Conservation (phyloP, 2,888 invertebrate genomes). For the Spatulosminthurus flaviceps region DNA sequence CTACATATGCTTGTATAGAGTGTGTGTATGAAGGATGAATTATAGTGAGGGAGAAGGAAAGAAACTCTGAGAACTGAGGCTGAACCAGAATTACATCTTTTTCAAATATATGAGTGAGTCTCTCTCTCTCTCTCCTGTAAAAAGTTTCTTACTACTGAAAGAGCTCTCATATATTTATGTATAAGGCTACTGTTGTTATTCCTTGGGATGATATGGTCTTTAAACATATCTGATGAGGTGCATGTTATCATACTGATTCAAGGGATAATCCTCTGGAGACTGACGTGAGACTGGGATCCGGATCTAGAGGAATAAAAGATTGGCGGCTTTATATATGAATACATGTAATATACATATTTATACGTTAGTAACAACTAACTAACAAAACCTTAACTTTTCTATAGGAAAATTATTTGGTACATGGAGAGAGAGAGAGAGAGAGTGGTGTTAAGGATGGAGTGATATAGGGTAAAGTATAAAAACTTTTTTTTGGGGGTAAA, state of each 20-base stretch:
- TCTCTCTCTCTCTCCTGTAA: too few species aligned
- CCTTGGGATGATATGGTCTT: too few species aligned
- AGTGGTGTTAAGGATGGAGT: too few species aligned
- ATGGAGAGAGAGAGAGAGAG: too few species aligned
- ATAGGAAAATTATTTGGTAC: too few species aligned
- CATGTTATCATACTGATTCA: conserved; percentile 8
- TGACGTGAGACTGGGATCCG: conserved; percentile 3
- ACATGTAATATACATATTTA: neutral
- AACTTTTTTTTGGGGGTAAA: too few species aligned
- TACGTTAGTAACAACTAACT: too few species aligned
- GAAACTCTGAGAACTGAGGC: conserved; percentile 19
- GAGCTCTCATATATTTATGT: too few species aligned
- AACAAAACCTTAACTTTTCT: too few species aligned
- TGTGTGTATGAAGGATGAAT: neutral
- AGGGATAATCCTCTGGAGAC: neutral
- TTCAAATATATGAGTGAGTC: too few species aligned
- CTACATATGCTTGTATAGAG: neutral
- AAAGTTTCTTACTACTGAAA: neutral
- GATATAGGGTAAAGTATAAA: too few species aligned
- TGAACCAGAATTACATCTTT: conserved; percentile 32
- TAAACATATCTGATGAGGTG: conserved; percentile 9
- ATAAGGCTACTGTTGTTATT: too few species aligned
- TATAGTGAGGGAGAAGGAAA: neutral
- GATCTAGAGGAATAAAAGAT: neutral
- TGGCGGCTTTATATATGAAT: neutral